phyloP scores from a whole-genome alignment of 1,140 invertebrate species.

The Drosophila lacteicornis region DNA sequence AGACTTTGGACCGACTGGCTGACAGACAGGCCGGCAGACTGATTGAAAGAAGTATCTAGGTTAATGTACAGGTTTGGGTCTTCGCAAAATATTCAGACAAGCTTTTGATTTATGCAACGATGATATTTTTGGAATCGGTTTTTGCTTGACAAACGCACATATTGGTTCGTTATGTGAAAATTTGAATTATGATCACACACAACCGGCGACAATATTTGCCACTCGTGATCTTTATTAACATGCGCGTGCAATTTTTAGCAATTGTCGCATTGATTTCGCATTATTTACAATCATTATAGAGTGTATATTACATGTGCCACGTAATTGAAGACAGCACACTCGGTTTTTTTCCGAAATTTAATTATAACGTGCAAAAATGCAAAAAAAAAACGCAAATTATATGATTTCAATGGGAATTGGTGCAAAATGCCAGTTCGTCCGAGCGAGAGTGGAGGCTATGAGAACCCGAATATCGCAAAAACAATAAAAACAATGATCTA shows the following conservation, averaged over 20 bases:
- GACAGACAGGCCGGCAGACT: constrained; percentile 4
- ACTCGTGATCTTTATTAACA: constrained; percentile 39
- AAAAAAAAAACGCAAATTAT: constrained; percentile 53
- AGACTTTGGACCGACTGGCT: constrained; percentile 22
- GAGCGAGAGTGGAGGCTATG: constrained; percentile 38
- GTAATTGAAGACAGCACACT: constrained; percentile 48
- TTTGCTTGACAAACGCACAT: background rate
- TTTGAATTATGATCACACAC: constrained; percentile 11
- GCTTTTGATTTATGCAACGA: constrained; percentile 24
- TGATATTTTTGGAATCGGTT: constrained; percentile 1
- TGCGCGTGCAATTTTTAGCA: constrained; percentile 37
- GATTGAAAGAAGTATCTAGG: constrained; percentile 27
- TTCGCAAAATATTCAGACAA: constrained; percentile 25
- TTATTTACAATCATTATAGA: constrained; percentile 24
- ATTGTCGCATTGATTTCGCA: constrained; percentile 40
- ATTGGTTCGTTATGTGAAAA: constrained; percentile 3
- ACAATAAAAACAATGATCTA: constrained; percentile 54
- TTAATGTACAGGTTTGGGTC: constrained; percentile 36
- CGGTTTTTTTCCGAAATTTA: constrained; percentile 47
- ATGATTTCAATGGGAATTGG: constrained; percentile 61
- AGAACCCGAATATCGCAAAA: constrained; percentile 48
- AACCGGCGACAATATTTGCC: constrained; percentile 8
- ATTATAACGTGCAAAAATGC: constrained; percentile 77
- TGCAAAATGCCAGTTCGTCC: constrained; percentile 40
- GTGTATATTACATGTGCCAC: constrained; percentile 19